phyloP scores from a whole-genome alignment of 2,113 vertebrate genomes.

The Prochilodus magdalenae region DNA sequence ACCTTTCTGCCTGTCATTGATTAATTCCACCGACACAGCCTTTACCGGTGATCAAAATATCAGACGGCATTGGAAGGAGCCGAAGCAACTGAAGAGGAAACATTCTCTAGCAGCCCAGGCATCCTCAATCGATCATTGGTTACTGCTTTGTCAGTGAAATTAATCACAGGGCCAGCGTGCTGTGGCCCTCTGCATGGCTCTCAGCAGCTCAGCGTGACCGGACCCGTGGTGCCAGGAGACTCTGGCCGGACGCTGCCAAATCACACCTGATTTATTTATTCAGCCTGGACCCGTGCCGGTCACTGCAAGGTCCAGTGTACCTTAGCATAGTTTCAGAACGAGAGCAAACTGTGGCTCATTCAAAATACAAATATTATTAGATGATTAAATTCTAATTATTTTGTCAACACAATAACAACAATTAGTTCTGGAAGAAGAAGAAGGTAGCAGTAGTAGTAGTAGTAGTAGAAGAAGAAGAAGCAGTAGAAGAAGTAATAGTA shows the following conservation, averaged over 20 bases:
- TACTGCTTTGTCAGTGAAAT: conserved; percentile 76
- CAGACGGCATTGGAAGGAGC: conserved; percentile 74
- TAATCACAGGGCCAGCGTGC: conserved; percentile 71
- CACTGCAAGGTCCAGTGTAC: not conserved
- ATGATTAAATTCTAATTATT: too few species aligned
- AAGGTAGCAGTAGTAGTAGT: too few species aligned
- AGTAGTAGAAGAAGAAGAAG: too few species aligned
- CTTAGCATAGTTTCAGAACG: not conserved
- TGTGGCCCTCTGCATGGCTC: conserved; percentile 44
- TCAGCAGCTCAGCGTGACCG: conserved; percentile 36
- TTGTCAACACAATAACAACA: not conserved
- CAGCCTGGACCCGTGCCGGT: not conserved
- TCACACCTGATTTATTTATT: conserved; percentile 44
- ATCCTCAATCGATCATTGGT: conserved; percentile 79
- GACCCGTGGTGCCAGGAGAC: conserved; percentile 44
- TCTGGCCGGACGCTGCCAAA: conserved; percentile 5
- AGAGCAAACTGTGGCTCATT: not conserved
- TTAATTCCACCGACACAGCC: conserved; percentile 73
- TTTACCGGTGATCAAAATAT: conserved; percentile 78
- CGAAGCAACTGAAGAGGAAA: conserved; percentile 80
- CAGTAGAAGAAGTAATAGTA: too few species aligned
- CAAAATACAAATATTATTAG: not conserved
- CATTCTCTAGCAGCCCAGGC: conserved; percentile 73
- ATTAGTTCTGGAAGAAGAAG: not conserved
- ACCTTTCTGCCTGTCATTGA: conserved; percentile 65